Conservation (phyloP, 1,140 invertebrate genomes). For the Doryteuthis pealeii region DNA sequence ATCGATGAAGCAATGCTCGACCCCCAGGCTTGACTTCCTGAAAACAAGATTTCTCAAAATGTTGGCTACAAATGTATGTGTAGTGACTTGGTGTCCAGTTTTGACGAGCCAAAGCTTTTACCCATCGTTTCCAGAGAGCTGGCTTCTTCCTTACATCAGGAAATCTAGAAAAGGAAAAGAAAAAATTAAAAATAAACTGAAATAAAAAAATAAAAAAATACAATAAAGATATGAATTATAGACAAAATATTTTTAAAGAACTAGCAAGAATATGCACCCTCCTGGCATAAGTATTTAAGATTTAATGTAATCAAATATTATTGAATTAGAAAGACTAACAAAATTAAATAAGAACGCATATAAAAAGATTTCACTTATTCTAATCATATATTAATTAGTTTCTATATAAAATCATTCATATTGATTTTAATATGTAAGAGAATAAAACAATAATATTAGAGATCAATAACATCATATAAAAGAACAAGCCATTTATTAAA, state of each 20-base stretch:
- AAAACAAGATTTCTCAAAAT: slow-evolving; percentile 8
- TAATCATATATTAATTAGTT: too few relatives aligned
- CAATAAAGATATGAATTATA: not conserved
- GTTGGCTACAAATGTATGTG: not conserved
- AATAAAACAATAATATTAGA: too few relatives aligned
- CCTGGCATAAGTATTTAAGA: too few relatives aligned
- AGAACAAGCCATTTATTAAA: not conserved
- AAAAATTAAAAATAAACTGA: not conserved
- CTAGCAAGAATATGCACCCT: too few relatives aligned
- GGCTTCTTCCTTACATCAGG: not conserved
- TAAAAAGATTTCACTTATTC: too few relatives aligned
- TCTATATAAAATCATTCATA: too few relatives aligned
- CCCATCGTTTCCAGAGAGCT: not conserved
- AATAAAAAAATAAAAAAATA: not conserved
- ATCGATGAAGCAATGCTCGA: not conserved
- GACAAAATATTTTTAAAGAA: not conserved
- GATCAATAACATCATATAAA: not conserved
- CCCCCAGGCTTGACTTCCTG: not conserved
- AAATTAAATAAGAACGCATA: too few relatives aligned
- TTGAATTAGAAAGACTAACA: too few relatives aligned
- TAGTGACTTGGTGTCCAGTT: slow-evolving; percentile 7
- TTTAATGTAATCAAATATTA: too few relatives aligned
- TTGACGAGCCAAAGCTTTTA: not conserved
- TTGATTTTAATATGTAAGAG: too few relatives aligned
- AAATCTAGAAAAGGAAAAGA: not conserved